phyloP scores from a whole-genome alignment of 2,113 vertebrate species.

The Megaceryle maxima region DNA sequence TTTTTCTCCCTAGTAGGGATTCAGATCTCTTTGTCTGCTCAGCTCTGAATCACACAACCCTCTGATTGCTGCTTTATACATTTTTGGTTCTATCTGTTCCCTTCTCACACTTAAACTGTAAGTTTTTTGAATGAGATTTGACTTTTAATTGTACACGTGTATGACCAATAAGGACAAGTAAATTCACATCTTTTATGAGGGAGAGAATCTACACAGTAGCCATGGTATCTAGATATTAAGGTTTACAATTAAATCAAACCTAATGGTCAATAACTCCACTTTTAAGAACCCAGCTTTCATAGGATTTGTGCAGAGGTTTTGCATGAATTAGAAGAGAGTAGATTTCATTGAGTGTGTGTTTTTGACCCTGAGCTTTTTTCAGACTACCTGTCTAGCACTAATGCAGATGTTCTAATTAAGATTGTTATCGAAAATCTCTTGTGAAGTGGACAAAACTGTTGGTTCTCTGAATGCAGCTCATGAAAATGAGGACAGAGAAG shows the following conservation, averaged over 20 bases:
- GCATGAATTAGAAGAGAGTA: not conserved
- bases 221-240: rapidly evolving
- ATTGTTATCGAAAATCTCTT: not conserved
- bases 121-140: not conserved
- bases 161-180: not conserved
- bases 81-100: not conserved
- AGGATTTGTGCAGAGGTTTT: not conserved
- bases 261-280: not conserved
- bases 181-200: not conserved
- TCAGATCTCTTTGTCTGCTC: no score
- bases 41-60: not conserved
- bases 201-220: rapidly evolving
- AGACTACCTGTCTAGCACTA: not conserved
- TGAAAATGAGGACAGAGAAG: not conserved
- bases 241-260: not conserved
- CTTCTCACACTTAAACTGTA: not conserved
- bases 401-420: not conserved
- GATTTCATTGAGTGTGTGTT: not conserved
- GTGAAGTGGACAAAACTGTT: not conserved
- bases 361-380: not conserved
- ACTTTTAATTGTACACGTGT: not conserved
- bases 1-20: no score
- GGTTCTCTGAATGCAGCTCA: not conserved
- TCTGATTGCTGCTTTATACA: not conserved
- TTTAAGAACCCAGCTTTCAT: not conserved